These are phyloP conservation scores for Toxotes chatareus DNA, from an alignment of 2,113 vertebrate species.

Conservation along the genomic window DNA sequence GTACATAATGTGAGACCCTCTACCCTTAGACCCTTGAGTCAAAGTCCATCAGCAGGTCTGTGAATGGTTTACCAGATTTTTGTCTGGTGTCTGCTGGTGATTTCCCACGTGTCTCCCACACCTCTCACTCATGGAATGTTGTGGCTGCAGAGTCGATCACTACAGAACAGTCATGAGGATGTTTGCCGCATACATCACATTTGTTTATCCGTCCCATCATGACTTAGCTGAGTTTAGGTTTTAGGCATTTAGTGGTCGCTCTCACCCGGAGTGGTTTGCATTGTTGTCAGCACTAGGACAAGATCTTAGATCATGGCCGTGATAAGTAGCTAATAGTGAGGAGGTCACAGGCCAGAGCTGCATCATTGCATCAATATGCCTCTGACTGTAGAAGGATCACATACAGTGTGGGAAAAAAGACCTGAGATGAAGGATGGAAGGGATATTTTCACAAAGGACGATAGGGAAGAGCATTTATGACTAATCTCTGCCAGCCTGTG, in stretches of 20 bases:
- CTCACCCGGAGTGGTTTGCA: background rate
- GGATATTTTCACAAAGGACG: background rate
- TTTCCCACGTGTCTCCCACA: constrained; percentile 49
- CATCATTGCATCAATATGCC: background rate
- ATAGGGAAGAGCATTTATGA: background rate
- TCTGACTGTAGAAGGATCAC: background rate
- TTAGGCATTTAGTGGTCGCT: background rate
- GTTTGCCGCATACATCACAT: constrained; percentile 42
- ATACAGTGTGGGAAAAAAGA: background rate
- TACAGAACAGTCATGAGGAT: constrained; percentile 28
- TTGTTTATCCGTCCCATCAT: constrained; percentile 29
- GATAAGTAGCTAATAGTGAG: background rate
- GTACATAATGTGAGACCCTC: background rate
- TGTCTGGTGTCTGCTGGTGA: constrained; percentile 46
- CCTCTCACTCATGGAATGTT: constrained; percentile 47
- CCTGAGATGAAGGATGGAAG: background rate
- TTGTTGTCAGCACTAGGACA: background rate
- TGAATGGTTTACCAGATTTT: constrained; percentile 5
- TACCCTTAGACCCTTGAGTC: background rate
- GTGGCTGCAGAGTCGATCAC: constrained; percentile 15
- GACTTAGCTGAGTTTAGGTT: constrained; percentile 38
- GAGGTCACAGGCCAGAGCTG: background rate
- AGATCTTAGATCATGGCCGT: background rate
- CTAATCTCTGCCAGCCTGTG: background rate
- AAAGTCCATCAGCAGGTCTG: constrained; percentile 1